phyloP scores from a whole-genome alignment of 2,888 invertebrate species.

The Leucophora obtusa region DNA sequence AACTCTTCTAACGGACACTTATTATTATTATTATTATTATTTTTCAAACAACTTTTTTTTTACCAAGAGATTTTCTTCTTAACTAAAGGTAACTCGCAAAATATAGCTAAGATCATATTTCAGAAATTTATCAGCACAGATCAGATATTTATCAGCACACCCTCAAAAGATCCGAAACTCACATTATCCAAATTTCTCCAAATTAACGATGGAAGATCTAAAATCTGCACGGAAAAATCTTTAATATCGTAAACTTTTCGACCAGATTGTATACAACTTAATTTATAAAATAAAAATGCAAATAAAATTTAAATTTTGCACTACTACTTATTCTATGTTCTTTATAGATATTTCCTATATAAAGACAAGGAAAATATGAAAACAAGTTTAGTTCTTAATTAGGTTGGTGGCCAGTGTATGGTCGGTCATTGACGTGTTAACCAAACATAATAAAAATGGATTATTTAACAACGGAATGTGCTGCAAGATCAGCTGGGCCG shows the following conservation, averaged over 20 bases:
- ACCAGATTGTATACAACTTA: not conserved
- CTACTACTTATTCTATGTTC: not conserved
- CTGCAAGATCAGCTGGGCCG: constrained; percentile 76
- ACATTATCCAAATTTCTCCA: too few species aligned
- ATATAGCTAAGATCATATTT: too few species aligned
- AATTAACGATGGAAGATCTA: not conserved
- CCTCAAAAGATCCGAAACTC: too few species aligned
- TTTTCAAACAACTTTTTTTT: too few species aligned
- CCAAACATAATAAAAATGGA: constrained; percentile 70
- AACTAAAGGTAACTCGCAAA: too few species aligned
- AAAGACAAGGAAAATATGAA: constrained; percentile 26
- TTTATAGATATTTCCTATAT: constrained; percentile 42
- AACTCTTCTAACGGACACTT: too few species aligned
- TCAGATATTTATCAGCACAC: too few species aligned
- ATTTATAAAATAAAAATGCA: constrained; percentile 23
- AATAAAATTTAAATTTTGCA: constrained; percentile 49
- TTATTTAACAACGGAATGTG: constrained; percentile 74
- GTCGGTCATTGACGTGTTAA: not conserved
- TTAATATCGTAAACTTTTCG: not conserved
- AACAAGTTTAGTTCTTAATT: constrained; percentile 43
- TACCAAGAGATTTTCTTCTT: too few species aligned
- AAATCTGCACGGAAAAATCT: not conserved
- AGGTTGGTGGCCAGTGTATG: too few species aligned
- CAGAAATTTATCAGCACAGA: too few species aligned
- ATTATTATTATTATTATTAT: too few species aligned